Base-by-base conservation (phyloP, 1,140 invertebrate genomes). In the Brachionus paranguensis region DNA sequence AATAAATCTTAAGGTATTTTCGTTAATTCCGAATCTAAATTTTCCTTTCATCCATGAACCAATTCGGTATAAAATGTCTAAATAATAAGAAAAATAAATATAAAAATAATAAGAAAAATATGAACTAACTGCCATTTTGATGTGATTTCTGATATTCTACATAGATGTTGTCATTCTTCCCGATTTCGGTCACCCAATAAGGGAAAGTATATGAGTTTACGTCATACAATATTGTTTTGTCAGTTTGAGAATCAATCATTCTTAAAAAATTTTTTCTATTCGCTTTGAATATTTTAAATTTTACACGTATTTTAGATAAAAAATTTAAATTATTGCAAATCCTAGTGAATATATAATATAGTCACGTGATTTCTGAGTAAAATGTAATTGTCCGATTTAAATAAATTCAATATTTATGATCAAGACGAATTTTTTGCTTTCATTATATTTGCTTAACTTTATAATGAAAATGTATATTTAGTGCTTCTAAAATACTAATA, bases 1-100 rank as follows among this genome's bases (percentile, higher is more conserved):
- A 7, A 81, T 81, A 47, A 81, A 81, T 47, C 64, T 81, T 10
- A 81, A 64, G 17, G 50, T 45, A 43, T 68, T 81, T 64, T 81
- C 78, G 14, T 81, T 43, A 24, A 53, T 64, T 24, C 43, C 43
- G 1, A 68, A 12, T 45, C 55, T 27, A 11, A 81, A 68, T 45
- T 41, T 45, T 24, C 78, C 53, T 65, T 81, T 81, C 33, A 81
- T 64, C 78, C 78, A 81, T 64, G 78, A 41, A 5, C 53, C 53
- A n/a, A 68, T 41, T 81, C 24, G 20, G 33, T 29, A 20, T 10
- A 81, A 20, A 12, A 64, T 4, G 24, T 45, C 78, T 81, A 2
- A 14, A 55, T n/a, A 55, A 55, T 29, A 37, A 33, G n/a, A n/a
- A n/a, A n/a, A n/a, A n/a, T n/a, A n/a, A 20, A 53, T 29, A 33